phyloP scores from a whole-genome alignment of 2,888 invertebrate species.

The Oscheius onirici region DNA sequence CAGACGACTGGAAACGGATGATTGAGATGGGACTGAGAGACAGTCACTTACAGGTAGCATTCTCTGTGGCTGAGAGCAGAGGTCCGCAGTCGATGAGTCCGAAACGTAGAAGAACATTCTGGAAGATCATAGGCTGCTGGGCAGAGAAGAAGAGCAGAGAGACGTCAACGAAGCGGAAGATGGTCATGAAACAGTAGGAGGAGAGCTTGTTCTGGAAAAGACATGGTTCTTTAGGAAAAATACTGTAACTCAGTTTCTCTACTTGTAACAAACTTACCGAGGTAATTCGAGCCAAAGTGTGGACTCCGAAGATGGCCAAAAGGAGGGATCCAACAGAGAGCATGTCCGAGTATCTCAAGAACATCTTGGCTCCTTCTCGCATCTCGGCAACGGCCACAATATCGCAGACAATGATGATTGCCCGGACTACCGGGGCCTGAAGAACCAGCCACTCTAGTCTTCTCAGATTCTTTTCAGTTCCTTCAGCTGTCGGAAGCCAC shows the following conservation, averaged over 20 bases:
- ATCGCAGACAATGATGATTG: slow-evolving; percentile 64
- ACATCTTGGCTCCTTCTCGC: slow-evolving; percentile 49
- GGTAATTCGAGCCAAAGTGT: slow-evolving; percentile 65
- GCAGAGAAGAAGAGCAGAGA: slow-evolving; percentile 69
- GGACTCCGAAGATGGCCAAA: slow-evolving; percentile 69
- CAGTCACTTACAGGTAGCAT: slow-evolving; percentile 64
- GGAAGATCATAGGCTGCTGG: slow-evolving; percentile 70
- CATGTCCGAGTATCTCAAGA: slow-evolving; percentile 65
- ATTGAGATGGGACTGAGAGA: background rate
- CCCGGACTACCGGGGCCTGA: slow-evolving; percentile 69
- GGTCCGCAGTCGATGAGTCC: slow-evolving; percentile 65
- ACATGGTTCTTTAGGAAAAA: background rate
- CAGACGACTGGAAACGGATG: slow-evolving; percentile 63
- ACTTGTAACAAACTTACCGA: slow-evolving; percentile 47
- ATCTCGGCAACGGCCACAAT: slow-evolving; percentile 60
- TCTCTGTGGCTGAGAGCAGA: slow-evolving; percentile 63
- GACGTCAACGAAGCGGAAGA: slow-evolving; percentile 69
- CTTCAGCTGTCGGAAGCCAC: slow-evolving; percentile 58
- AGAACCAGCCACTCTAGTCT: slow-evolving; percentile 68
- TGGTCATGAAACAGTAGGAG: slow-evolving; percentile 68
- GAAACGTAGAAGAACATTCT: slow-evolving; percentile 65
- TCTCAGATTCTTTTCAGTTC: slow-evolving; percentile 62
- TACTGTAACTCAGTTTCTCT: background rate
- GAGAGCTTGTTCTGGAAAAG: slow-evolving; percentile 63
- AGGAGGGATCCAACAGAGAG: slow-evolving; percentile 64